Base-by-base conservation (phyloP, 2,113 vertebrate genomes). In the Penelope pileata region DNA sequence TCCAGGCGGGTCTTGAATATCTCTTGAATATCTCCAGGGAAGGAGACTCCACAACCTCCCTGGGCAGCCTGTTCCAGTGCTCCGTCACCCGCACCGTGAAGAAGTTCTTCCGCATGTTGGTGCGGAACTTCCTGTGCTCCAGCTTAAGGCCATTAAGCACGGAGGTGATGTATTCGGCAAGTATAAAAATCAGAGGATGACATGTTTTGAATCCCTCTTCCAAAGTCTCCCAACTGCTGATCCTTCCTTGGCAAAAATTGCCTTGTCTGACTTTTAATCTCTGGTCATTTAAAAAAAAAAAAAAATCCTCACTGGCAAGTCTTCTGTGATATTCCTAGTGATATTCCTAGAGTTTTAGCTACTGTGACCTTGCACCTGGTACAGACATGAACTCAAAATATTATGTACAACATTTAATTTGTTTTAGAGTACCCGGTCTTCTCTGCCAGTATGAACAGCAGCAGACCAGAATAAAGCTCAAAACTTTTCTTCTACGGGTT, bases 201-300 rank as follows among this genome's bases (percentile, higher is more conserved):
- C 94, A 93, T 82, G 40, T 13, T 23, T 67, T 74, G 62, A 94
- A 80, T 79, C 74, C 56, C 60, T 51, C 34, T 76, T 67, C 3
- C 18, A 51, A 21, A 42, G 19, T 22, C 8, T 2, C 3, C 22
- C 32, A 90, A 10, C 60, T 93, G 63, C 21, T 83, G 16, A 58
- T 72, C 30, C 64, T 81, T 94, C 51, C 32, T 70, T 91, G 60
- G 58, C 45, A 94, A 79, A 45, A 16, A 64, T 16, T 76, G 7
- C 72, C 36, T 82, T 84, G 26, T 88, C 78, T 88, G 82, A 60
- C n/a, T 32, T 70, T 78, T 86, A 62, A 76, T 79, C 83, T 91
- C 67, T 59, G 64, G 21, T 64, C 73, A n/a, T n/a, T n/a, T n/a
- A 73, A 93, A 94, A 97, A 81, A 81, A 50, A 53, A 53, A 30